Conservation (phyloP, 2,113 vertebrate species). For the Triplophysa siluroides region DNA sequence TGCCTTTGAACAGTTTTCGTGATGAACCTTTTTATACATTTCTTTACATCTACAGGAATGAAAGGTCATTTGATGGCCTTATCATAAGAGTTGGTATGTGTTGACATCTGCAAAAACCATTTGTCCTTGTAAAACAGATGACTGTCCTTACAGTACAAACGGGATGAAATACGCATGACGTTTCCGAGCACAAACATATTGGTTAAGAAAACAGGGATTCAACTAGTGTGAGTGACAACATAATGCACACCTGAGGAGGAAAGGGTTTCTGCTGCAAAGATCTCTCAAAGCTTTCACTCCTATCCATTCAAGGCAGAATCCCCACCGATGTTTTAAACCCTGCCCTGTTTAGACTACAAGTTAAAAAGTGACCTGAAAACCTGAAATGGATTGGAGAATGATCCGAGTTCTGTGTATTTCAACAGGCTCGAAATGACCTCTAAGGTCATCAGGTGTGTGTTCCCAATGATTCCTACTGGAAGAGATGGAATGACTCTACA, state of each 20-base stretch:
- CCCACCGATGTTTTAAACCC: constrained; percentile 5
- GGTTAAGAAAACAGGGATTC: constrained; percentile 9
- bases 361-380: constrained; percentile 12
- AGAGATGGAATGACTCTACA: constrained; percentile 30
- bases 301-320: constrained; percentile 12
- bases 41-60: constrained; percentile 3
- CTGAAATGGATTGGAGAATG: constrained; percentile 15
- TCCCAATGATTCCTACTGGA: not conserved
- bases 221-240: constrained; percentile 23
- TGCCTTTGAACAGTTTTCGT: constrained; percentile 5
- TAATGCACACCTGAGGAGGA: constrained; percentile 24
- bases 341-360: not conserved
- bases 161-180: not conserved
- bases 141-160: not conserved
- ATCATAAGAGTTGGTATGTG: not conserved
- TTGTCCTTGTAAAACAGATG: not conserved
- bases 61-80: constrained; percentile 17
- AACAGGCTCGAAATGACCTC: not conserved
- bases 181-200: not conserved
- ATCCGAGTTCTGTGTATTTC: not conserved
- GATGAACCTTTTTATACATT: not conserved
- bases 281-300: not conserved
- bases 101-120: constrained; percentile 2
- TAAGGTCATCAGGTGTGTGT: constrained; percentile 4
- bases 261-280: not conserved